Percentiles rank a stretch among this genome's conserved stretches.
phyloP scores from a whole-genome alignment of 2,113 vertebrate species.

The Pseudois nayaur region DNA sequence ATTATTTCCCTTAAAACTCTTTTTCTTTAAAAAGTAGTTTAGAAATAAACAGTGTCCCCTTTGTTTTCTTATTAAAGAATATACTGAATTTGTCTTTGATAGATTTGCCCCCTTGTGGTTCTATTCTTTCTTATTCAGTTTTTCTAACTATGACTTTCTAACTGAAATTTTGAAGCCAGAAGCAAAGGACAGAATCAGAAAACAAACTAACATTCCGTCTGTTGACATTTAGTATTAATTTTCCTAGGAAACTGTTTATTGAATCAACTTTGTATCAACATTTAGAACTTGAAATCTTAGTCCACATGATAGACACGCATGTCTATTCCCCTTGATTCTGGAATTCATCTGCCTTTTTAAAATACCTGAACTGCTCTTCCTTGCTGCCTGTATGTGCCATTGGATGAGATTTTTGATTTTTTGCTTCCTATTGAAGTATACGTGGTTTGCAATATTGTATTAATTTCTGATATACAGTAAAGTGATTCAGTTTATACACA shows the following conservation, averaged over 20 bases:
- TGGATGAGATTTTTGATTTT: not conserved
- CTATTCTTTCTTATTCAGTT: not conserved
- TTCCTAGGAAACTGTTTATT: slow-evolving; percentile 11
- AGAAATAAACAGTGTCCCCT: not conserved
- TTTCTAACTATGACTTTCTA: slow-evolving; percentile 23
- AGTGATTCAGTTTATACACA: not conserved
- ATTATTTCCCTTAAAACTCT: not conserved
- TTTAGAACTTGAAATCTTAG: slow-evolving; percentile 30
- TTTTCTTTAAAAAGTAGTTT: not conserved
- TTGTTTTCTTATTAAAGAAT: not conserved
- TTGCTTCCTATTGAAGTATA: not conserved
- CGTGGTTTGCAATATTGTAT: not conserved
- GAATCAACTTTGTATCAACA: not conserved
- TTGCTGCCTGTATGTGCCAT: not conserved
- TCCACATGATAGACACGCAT: not conserved
- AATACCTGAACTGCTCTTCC: not conserved
- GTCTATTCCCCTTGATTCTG: not conserved
- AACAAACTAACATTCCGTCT: slow-evolving; percentile 18
- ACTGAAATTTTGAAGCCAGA: not conserved
- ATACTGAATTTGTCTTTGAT: not conserved
- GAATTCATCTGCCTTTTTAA: not conserved
- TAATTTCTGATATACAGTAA: not conserved
- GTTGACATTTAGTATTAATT: slow-evolving; percentile 39
- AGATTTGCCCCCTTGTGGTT: not conserved
- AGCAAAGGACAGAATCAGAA: slow-evolving; percentile 27